Evolutionary conservation across 2,888 invertebrate species (phyloP).

Genomic region (Aradus depressus): DNA sequence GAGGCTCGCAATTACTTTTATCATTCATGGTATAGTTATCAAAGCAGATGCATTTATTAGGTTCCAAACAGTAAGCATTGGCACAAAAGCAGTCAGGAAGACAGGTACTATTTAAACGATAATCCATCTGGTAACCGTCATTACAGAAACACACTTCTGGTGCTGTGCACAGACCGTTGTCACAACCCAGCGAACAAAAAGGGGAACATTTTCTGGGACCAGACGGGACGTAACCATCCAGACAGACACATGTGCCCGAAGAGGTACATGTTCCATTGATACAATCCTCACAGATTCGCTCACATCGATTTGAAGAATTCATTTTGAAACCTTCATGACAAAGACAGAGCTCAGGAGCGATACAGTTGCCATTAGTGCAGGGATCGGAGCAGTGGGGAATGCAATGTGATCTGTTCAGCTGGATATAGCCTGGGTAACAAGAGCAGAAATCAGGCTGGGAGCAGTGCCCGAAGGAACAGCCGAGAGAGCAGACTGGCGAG

Average conservation of each 20-base stretch:
- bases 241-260: conserved; percentile 14
- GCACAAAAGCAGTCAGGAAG: conserved; percentile 17
- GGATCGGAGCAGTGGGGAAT: conserved; percentile 15
- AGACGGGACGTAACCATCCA: conserved; percentile 5
- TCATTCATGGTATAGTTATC: neutral
- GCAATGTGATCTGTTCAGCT: conserved; percentile 8
- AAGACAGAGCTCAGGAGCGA: conserved; percentile 11
- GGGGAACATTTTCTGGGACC: conserved; percentile 11
- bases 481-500: conserved; percentile 13
- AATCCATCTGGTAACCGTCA: conserved; percentile 5
- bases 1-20: conserved; percentile 3
- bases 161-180: conserved; percentile 1
- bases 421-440: conserved; percentile 14
- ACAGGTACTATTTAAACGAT: conserved; percentile 9
- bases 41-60: conserved; percentile 19
- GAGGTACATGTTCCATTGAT: conserved; percentile 14
- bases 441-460: conserved; percentile 14
- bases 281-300: no score
- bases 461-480: conserved; percentile 19
- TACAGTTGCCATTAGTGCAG: conserved; percentile 19
- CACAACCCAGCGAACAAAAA: conserved; percentile 14
- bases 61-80: conserved; percentile 18
- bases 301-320: neutral
- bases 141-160: conserved; percentile 13
- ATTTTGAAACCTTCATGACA: conserved; percentile 17